Evolutionary conservation across 2,113 vertebrate genomes (phyloP).

Genomic region (Hyaena hyaena): DNA sequence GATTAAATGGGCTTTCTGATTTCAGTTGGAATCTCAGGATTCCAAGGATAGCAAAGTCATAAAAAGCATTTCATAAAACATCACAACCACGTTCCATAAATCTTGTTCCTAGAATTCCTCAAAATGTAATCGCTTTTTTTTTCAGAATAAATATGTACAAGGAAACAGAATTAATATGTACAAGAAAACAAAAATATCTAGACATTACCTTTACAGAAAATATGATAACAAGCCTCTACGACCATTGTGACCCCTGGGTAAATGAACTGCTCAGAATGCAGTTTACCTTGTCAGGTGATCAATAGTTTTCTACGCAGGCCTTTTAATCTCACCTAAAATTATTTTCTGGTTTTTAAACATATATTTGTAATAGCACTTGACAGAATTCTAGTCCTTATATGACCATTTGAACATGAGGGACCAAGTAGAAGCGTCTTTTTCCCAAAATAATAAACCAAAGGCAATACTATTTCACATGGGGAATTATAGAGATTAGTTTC

Average conservation of each 20-base stretch:
- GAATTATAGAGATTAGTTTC: background rate
- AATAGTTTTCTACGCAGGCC: background rate
- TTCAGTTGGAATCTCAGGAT: background rate
- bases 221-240: background rate
- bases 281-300: background rate
- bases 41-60: background rate
- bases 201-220: background rate
- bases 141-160: background rate
- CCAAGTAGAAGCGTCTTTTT: background rate
- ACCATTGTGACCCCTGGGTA: background rate
- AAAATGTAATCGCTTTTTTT: background rate
- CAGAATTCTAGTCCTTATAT: background rate
- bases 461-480: background rate
- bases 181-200: background rate
- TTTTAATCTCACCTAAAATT: background rate
- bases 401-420: background rate
- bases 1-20: slow-evolving; percentile 25
- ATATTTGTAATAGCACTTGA: background rate
- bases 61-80: slow-evolving; percentile 35
- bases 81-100: background rate
- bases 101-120: background rate
- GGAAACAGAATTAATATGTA: background rate
- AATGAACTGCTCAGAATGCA: background rate
- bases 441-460: background rate
- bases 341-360: background rate